phyloP scores from a whole-genome alignment of 2,797 vertebrate species.

The Onychomys leucogaster region DNA sequence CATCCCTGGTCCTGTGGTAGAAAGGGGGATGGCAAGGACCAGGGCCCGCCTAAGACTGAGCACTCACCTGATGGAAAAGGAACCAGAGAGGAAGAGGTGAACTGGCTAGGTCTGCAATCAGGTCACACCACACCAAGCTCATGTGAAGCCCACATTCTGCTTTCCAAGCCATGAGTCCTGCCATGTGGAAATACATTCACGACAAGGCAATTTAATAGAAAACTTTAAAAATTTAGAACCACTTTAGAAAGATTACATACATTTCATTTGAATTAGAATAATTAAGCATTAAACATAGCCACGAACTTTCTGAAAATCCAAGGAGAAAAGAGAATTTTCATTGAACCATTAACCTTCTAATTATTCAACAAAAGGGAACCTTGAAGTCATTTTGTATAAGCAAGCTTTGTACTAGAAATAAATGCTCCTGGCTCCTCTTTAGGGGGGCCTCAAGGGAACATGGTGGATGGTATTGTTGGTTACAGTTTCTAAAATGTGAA shows the following conservation, averaged over 20 bases:
- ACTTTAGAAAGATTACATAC: constrained; percentile 22
- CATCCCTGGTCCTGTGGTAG: neutral
- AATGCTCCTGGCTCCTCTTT: neutral
- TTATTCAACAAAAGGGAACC: constrained; percentile 32
- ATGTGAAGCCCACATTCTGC: neutral
- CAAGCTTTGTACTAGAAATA: constrained; percentile 41
- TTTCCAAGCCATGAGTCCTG: neutral
- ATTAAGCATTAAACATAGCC: constrained; percentile 39
- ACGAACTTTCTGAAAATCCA: constrained; percentile 45
- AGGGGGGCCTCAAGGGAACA: neutral
- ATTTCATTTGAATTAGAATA: constrained; percentile 47
- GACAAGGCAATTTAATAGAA: neutral
- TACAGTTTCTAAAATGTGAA: neutral
- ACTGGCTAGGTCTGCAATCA: neutral
- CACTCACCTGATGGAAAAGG: neutral
- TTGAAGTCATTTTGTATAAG: constrained; percentile 25
- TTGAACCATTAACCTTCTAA: constrained; percentile 20
- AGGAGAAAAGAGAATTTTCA: constrained; percentile 35
- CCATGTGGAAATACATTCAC: neutral
- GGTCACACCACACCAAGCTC: neutral
- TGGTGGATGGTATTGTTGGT: neutral
- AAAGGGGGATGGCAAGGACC: neutral
- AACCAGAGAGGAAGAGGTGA: neutral
- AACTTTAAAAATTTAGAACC: neutral
- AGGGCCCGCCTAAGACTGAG: neutral